Base-by-base conservation (phyloP, 2,888 invertebrate species). In the Antheraea assamensis region DNA sequence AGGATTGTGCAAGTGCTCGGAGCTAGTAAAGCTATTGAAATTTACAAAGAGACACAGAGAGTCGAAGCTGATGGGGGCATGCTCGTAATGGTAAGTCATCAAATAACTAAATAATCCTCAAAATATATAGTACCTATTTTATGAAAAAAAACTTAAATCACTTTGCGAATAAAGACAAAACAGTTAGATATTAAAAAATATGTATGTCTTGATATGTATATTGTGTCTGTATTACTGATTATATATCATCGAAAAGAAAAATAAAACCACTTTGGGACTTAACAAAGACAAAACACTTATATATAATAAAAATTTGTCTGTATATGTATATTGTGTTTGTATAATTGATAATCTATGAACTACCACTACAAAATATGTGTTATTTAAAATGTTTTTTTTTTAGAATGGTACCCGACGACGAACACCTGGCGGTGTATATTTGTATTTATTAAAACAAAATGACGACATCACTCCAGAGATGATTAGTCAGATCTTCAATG, bases 31-130 rank as follows among this genome's bases (percentile, higher is more conserved):
- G 96, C 97, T 10, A 95, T 98, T 76, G 95, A 96, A 80, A 91
- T 98, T 72, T 97, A 97, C 83, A 96, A 96, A 82, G 96, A 97
- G 91, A 98, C 98, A n/a, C 97, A 97, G 87, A 95, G 96, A 81
- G 95, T 98, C 73, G 98, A 98, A 91, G 96, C 96, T 76, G 96
- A 96, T 80, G 98, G 98, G 31, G 98, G 98, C n/a, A 97, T 98
- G 97, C 92, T 97, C 87, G 96, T 97, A 71, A 96, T 97, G 96
- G 97, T 97, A 90, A 93, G 92, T 70, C 0, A 27, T 71, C 17
- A 49, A 19, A 58, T 58, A 21, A 21, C 5, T 21, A 58, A 24
- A 58, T 24, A 24, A 58, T 58, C 13, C 58, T 24, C n/a, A 58
- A 24, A n/a, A 10, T 58, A 13, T 58, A 10, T 24, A 24, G 13